Conservation (phyloP, 1,140 invertebrate genomes). For the Octopus sinensis region DNA sequence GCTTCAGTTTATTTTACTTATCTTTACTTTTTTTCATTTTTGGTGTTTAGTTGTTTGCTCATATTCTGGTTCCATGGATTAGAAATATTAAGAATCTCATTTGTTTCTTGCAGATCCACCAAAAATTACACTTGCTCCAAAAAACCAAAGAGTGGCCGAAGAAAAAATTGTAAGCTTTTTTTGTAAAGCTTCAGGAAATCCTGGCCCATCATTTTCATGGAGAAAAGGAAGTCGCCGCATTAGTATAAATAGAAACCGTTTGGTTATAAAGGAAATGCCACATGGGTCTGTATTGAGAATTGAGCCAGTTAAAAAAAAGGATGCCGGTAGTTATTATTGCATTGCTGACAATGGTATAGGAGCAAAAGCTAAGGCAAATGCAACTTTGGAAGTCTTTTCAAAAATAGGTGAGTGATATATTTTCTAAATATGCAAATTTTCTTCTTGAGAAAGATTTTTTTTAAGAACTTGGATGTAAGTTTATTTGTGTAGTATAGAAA, state of each 20-base stretch:
- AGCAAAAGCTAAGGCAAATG: conserved; percentile 84
- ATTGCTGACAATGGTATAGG: conserved; percentile 61
- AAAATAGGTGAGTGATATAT: conserved; percentile 64
- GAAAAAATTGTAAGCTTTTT: conserved; percentile 92
- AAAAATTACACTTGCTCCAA: conserved; percentile 45
- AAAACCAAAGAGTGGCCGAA: conserved; percentile 67
- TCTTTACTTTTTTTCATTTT: not conserved
- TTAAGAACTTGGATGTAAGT: too few species aligned
- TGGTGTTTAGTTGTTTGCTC: not conserved
- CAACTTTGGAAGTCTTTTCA: conserved; percentile 76
- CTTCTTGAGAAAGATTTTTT: too few species aligned
- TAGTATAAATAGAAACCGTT: conserved; percentile 63
- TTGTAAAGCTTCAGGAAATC: conserved; percentile 87
- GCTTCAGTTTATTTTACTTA: conserved; percentile 3
- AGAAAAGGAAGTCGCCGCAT: conserved; percentile 81
- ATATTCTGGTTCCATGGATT: not conserved
- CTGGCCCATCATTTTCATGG: conserved; percentile 82
- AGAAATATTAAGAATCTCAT: conserved; percentile 17
- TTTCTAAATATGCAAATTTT: too few species aligned
- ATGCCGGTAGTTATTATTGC: conserved; percentile 65
- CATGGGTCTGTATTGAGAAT: conserved; percentile 85
- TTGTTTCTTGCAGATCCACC: conserved; percentile 45
- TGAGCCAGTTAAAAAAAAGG: conserved; percentile 78
- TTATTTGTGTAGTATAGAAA: too few species aligned
- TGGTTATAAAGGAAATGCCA: conserved; percentile 55